phyloP scores from a whole-genome alignment of 2,113 vertebrate species.

The Parus major region DNA sequence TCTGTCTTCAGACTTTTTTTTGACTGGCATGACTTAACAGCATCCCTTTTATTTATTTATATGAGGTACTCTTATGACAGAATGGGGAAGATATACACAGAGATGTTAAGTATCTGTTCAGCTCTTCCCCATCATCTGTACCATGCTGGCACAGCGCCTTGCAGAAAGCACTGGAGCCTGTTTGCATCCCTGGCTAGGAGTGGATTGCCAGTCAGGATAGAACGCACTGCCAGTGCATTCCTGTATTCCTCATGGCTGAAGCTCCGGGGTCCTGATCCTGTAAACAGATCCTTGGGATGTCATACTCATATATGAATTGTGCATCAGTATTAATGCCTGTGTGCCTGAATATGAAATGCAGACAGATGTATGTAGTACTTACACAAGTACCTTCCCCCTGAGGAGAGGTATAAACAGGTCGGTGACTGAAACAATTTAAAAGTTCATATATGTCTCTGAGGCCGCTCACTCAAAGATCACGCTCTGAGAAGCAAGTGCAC shows the following conservation, averaged over 20 bases:
- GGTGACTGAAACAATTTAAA: background rate
- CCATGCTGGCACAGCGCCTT: background rate
- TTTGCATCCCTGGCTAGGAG: background rate
- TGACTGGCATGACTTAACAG: background rate
- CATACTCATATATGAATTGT: constrained; percentile 22
- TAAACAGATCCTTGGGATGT: constrained; percentile 9
- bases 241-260: background rate
- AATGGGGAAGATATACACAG: background rate
- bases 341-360: constrained; percentile 45
- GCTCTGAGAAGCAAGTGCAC: background rate
- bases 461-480: background rate
- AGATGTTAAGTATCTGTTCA: background rate
- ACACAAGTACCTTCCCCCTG: background rate
- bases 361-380: background rate
- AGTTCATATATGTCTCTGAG: background rate
- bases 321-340: constrained; percentile 48
- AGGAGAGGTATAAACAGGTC: constrained; percentile 20
- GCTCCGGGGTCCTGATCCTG: background rate
- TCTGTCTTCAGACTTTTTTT: background rate
- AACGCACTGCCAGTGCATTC: background rate
- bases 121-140: background rate
- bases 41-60: constrained; percentile 27
- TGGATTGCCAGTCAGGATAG: background rate
- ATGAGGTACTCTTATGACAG: background rate
- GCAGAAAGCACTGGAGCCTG: background rate